These are phyloP conservation scores for Strix aluco DNA, from an alignment of 2,113 vertebrate species.

Conservation along the genomic window DNA sequence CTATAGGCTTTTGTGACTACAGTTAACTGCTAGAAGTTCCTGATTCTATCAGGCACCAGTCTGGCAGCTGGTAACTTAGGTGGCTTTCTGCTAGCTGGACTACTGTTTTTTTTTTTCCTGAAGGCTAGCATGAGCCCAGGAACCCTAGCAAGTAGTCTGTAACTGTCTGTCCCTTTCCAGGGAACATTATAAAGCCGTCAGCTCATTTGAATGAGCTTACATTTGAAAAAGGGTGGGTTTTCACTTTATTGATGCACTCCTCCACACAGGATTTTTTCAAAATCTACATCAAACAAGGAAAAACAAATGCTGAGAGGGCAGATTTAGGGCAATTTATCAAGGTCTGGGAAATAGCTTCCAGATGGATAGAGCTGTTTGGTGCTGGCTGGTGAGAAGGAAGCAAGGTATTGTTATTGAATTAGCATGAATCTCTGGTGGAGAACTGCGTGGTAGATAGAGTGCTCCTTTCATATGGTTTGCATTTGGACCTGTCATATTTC, in stretches of 20 bases:
- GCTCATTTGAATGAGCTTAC: not conserved
- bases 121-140: not conserved
- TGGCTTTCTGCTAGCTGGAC: not conserved
- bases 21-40: not conserved
- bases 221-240: conserved; percentile 8
- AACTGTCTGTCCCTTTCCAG: not conserved
- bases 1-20: not conserved
- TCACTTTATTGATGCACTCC: conserved; percentile 49
- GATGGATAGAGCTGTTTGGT: conserved; percentile 65
- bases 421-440: conserved; percentile 63
- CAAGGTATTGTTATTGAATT: conserved; percentile 70
- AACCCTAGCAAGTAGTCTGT: not conserved
- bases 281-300: conserved; percentile 75
- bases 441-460: conserved; percentile 43
- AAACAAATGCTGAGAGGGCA: conserved; percentile 73
- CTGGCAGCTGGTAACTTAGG: not conserved
- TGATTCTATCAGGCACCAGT: not conserved
- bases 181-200: not conserved
- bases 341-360: conserved; percentile 70
- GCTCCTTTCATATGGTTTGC: conserved; percentile 70
- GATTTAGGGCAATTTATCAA: conserved; percentile 70
- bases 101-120: not conserved
- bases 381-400: conserved; percentile 68
- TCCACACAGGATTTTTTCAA: conserved; percentile 59
- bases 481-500: conserved; percentile 69